phyloP scores from a whole-genome alignment of 2,797 vertebrate genomes.

The Pseudochirops corinnae region DNA sequence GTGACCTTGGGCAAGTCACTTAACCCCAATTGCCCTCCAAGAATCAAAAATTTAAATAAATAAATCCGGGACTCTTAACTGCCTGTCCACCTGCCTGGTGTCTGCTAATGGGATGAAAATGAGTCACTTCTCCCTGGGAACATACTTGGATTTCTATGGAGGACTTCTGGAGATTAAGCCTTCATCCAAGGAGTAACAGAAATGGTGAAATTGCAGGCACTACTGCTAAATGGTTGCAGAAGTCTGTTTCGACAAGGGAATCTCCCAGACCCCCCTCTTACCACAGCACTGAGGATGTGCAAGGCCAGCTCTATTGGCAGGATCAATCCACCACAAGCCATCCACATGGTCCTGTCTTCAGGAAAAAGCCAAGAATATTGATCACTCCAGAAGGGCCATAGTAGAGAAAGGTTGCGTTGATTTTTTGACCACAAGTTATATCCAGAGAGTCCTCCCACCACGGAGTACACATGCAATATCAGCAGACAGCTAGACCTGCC shows the following conservation, averaged over 20 bases:
- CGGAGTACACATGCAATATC: rapidly evolving
- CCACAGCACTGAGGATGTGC: neutral
- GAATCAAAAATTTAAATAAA: too few relatives aligned
- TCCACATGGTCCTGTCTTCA: neutral
- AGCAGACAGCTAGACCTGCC: neutral
- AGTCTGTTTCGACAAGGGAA: neutral
- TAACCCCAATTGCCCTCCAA: too few relatives aligned
- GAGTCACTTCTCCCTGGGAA: neutral
- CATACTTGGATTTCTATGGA: neutral
- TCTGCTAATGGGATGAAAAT: neutral
- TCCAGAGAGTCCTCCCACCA: neutral
- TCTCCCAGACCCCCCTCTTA: neutral
- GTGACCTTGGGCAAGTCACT: too few relatives aligned
- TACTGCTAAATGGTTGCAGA: neutral
- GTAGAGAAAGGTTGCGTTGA: neutral
- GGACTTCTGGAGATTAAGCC: neutral
- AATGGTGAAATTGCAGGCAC: neutral
- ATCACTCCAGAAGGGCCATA: neutral
- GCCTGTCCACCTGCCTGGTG: neutral
- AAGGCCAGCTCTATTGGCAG: neutral
- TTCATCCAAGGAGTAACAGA: neutral
- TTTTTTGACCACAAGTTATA: slow-evolving; percentile 1
- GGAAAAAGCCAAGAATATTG: neutral
- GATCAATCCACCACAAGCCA: neutral
- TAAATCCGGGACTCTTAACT: neutral